Percentiles rank a stretch among this genome's conserved stretches.
Evolutionary conservation across 2,888 invertebrate species (phyloP).

Genomic region (Trilocha varians): DNA sequence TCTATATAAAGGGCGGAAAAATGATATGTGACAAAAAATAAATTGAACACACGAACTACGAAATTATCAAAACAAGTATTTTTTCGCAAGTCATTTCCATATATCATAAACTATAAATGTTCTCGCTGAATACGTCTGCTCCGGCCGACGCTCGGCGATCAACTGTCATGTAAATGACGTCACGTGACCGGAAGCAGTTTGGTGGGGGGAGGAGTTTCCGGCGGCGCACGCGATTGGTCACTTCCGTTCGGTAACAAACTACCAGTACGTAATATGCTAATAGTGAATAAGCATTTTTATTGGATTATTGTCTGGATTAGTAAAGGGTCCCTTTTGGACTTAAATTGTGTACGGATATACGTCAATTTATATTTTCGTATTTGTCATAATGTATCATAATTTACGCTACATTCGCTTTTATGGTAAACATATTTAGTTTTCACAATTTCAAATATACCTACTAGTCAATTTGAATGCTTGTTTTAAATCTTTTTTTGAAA

Average conservation of each 20-base stretch:
- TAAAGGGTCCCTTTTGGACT: conserved; percentile 3
- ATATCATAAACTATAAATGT: conserved; percentile 42
- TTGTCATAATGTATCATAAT: background rate
- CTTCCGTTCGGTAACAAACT: conserved; percentile 66
- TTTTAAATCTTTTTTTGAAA: too few relatives aligned
- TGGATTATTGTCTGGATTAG: conserved; percentile 50
- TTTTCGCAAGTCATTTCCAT: conserved; percentile 36
- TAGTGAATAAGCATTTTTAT: conserved; percentile 66
- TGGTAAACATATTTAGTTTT: background rate
- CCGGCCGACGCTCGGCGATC: conserved; percentile 36
- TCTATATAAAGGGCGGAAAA: too few relatives aligned
- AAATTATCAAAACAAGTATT: background rate
- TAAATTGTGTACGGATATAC: background rate
- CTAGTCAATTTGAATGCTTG: too few relatives aligned
- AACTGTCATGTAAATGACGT: conserved; percentile 70
- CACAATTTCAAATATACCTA: too few relatives aligned
- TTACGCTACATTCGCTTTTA: background rate
- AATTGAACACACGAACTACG: too few relatives aligned
- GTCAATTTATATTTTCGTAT: background rate
- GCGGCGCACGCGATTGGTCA: conserved; percentile 69
- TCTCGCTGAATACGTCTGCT: conserved; percentile 38
- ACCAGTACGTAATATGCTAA: conserved; percentile 64
- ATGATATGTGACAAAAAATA: too few relatives aligned
- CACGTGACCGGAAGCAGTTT: conserved; percentile 70
- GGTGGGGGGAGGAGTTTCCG: conserved; percentile 61